Evolutionary conservation across 2,113 vertebrate genomes (phyloP).

Genomic region (Sarotherodon lohbergeri): DNA sequence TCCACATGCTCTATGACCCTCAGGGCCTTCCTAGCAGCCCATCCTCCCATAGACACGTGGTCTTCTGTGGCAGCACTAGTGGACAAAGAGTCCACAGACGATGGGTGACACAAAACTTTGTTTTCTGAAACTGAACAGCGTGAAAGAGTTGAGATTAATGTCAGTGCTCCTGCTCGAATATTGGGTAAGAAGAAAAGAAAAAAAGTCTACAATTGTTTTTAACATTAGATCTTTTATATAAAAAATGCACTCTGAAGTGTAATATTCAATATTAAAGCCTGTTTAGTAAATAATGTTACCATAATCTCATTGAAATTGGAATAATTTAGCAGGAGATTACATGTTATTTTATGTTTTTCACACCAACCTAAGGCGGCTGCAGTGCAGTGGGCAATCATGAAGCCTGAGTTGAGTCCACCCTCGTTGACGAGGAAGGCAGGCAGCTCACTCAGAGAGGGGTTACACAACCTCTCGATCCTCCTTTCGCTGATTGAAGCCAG

Average conservation of each 20-base stretch:
- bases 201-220: neutral
- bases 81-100: constrained; percentile 96
- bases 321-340: neutral
- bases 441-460: constrained; percentile 92
- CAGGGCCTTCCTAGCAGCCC: constrained; percentile 95
- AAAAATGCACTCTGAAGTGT: neutral
- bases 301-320: neutral
- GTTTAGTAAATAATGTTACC: neutral
- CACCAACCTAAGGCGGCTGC: constrained; percentile 89
- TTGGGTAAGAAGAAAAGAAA: neutral
- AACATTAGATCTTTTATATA: neutral
- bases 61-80: constrained; percentile 97
- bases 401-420: constrained; percentile 96
- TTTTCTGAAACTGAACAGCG: constrained; percentile 89
- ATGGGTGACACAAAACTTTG: constrained; percentile 94
- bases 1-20: constrained; percentile 94
- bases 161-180: neutral
- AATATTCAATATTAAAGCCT: neutral
- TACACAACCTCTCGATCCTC: constrained; percentile 93
- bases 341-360: neutral
- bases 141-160: neutral
- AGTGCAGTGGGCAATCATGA: constrained; percentile 99
- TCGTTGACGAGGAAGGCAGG: constrained; percentile 95
- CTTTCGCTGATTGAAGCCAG: constrained; percentile 94
- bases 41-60: constrained; percentile 98